phyloP scores from a whole-genome alignment of 2,113 vertebrate species.

The Athene noctua region DNA sequence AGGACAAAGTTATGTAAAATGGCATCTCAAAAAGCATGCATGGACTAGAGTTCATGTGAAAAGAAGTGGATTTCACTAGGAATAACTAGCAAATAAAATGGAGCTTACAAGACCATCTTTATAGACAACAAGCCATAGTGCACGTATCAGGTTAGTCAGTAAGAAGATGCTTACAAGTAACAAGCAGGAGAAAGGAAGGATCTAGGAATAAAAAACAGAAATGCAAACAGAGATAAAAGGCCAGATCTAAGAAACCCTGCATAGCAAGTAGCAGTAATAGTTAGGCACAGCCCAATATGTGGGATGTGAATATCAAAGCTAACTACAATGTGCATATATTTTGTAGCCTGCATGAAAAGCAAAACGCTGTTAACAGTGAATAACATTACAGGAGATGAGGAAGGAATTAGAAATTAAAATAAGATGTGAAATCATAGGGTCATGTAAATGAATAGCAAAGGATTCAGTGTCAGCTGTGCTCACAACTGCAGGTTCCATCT shows the following conservation, averaged over 20 bases:
- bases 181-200: not conserved
- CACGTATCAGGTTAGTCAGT: not conserved
- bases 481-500: not conserved
- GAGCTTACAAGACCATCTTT: not conserved
- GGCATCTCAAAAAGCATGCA: not conserved
- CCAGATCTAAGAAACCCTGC: not conserved
- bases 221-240: not conserved
- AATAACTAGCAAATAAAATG: not conserved
- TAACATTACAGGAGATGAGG: not conserved
- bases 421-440: not conserved
- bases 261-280: not conserved
- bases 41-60: not conserved
- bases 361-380: not conserved
- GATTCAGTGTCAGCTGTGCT: not conserved
- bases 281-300: not conserved
- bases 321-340: not conserved
- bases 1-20: not conserved
- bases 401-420: not conserved
- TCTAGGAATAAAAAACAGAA: not conserved
- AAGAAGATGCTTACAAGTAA: not conserved
- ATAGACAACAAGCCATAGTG: not conserved
- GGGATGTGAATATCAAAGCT: not conserved
- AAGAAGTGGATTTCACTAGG: not conserved
- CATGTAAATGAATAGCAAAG: not conserved
- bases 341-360: not conserved